Evolutionary conservation across 2,888 invertebrate species (phyloP).

Genomic region (Mythimna loreyi): DNA sequence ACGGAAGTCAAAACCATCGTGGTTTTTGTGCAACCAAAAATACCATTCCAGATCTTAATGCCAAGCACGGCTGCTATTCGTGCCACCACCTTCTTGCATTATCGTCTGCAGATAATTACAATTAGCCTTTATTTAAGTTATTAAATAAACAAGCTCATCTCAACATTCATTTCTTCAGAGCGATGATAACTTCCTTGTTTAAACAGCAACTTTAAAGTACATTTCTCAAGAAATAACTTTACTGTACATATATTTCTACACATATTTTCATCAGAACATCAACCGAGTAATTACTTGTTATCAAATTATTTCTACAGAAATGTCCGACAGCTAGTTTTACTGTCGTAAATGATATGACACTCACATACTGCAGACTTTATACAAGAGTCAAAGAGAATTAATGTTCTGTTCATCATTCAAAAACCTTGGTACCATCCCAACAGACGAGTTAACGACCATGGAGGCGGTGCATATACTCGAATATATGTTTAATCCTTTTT

Average conservation of each 20-base stretch:
- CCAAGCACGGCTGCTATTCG: conserved; percentile 72
- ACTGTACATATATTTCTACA: conserved; percentile 41
- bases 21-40: conserved; percentile 75
- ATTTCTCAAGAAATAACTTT: conserved; percentile 15
- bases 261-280: conserved; percentile 38
- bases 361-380: conserved; percentile 54
- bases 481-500: conserved; percentile 62
- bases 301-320: conserved; percentile 46
- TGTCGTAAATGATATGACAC: conserved; percentile 39
- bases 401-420: conserved; percentile 67
- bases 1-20: conserved; percentile 80
- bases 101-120: conserved; percentile 54
- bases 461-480: conserved; percentile 69
- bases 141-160: conserved; percentile 25
- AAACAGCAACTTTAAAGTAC: conserved; percentile 33
- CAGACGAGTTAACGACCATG: conserved; percentile 67
- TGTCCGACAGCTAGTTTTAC: conserved; percentile 35
- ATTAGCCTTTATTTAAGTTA: conserved; percentile 47
- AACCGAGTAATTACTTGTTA: conserved; percentile 49
- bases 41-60: conserved; percentile 78
- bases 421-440: conserved; percentile 67
- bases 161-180: conserved; percentile 23
- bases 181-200: conserved; percentile 31
- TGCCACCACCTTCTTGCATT: conserved; percentile 63
- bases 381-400: conserved; percentile 60